Evolutionary conservation across 2,113 vertebrate genomes (phyloP), one percentile per base, ranked within the genome.

Genomic region (Bungarus multicinctus): DNA sequence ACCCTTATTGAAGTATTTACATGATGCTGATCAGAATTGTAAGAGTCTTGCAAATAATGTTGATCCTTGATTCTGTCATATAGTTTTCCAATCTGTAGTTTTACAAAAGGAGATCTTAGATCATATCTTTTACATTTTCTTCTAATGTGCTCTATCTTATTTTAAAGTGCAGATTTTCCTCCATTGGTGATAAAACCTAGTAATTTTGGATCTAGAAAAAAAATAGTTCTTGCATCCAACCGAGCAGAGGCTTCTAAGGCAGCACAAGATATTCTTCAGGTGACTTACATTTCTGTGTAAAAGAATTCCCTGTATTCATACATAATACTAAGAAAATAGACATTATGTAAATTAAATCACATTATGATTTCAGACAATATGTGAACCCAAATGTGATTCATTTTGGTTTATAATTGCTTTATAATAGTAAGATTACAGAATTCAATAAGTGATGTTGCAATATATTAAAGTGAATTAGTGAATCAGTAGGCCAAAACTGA

Each of bases 231-330:
- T 92, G 98, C 98, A 1, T 52, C 85, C 69, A 98, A 98, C 95
- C 97, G 97, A 96, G 98, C 98, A 0, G 98, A 99, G 95, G 98
- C 98, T 52, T 99, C 98, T 95, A 98, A 93, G 95, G 98, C 98
- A 1, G 98, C 98, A 81, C 97, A 98, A 96, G 98, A 99, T 93
- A 98, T 99, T 58, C 98, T 99, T 98, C 98, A 98, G 98, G 99
- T 99, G 86, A 18, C 16, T 16, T 58, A 58, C 20, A 50, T 54
- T 92, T 54, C 91, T 93, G 58, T 87, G 0, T 47, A 92, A 43
- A 34, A 57, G 10, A 64, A 57, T 25, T 81, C n/a, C n/a, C n/a
- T 81, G 69, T 81, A 39, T 81, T 74, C 16, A 39, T 74, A 39
- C n/a, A 39, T 81, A 81, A 81, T 81, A 39, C 18, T 43, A 81